phyloP scores from a whole-genome alignment of 2,113 vertebrate genomes.

The Papio anubis region DNA sequence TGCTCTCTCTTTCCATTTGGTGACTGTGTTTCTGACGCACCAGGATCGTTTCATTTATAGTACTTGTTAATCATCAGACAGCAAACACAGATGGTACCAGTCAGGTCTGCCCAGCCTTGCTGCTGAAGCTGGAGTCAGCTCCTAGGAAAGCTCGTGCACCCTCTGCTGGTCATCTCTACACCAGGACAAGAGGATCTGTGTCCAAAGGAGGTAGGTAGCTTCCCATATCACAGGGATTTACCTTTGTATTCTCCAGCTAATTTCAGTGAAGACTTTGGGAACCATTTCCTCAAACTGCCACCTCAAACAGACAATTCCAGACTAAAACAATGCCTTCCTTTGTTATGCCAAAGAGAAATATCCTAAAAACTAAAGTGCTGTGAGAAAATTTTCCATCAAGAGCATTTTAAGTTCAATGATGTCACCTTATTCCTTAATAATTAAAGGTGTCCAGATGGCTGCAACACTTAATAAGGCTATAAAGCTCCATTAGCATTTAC shows the following conservation, averaged over 20 bases:
- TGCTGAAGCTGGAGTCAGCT: background rate
- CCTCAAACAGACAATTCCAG: conserved; percentile 16
- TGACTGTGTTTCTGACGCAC: conserved; percentile 41
- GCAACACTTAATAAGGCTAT: background rate
- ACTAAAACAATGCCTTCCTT: conserved; percentile 19
- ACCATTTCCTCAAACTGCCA: conserved; percentile 30
- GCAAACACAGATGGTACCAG: conserved; percentile 54
- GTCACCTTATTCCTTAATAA: conserved; percentile 34
- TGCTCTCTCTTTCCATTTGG: conserved; percentile 16
- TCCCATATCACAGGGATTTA: background rate
- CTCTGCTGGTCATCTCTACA: conserved; percentile 69
- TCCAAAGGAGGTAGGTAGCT: background rate
- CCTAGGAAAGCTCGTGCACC: conserved; percentile 55
- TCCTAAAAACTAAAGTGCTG: conserved; percentile 15
- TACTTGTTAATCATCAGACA: conserved; percentile 48
- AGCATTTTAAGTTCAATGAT: conserved; percentile 28
- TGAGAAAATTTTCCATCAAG: conserved; percentile 23
- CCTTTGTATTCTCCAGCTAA: background rate
- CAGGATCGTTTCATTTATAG: conserved; percentile 55
- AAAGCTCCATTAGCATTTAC: background rate
- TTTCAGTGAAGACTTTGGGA: conserved; percentile 26
- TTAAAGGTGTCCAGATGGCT: background rate
- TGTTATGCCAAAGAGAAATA: conserved; percentile 16
- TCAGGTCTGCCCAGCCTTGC: background rate
- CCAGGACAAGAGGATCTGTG: background rate